phyloP scores from a whole-genome alignment of 2,888 invertebrate species.

The Lasius fuliginosus region DNA sequence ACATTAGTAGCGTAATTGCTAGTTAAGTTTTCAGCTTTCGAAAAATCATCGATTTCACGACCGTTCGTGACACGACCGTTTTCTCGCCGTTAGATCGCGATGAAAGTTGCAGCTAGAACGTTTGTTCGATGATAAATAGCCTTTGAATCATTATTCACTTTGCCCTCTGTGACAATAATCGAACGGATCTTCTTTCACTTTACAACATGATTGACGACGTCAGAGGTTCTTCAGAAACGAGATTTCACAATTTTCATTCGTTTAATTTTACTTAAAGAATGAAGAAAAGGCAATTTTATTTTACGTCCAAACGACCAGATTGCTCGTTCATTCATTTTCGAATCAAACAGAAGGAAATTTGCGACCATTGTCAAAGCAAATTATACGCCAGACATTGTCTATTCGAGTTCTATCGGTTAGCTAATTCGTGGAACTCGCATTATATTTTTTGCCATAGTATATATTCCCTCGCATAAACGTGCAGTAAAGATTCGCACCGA shows the following conservation, averaged over 20 bases:
- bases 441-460: conserved; percentile 7
- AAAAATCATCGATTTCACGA: conserved; percentile 18
- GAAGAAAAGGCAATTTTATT: background rate
- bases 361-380: conserved; percentile 1
- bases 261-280: background rate
- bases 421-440: conserved; percentile 5
- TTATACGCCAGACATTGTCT: background rate
- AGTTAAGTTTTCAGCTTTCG: conserved; percentile 21
- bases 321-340: background rate
- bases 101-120: conserved; percentile 27
- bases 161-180: conserved; percentile 20
- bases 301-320: background rate
- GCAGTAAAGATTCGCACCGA: background rate
- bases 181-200: conserved; percentile 10
- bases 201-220: conserved; percentile 16
- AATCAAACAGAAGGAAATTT: background rate
- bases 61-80: background rate
- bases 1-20: background rate
- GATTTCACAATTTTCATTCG: background rate
- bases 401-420: conserved; percentile 1
- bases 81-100: conserved; percentile 12
- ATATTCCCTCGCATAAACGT: background rate
- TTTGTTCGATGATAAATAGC: conserved; percentile 40
- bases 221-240: background rate
- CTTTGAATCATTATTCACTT: conserved; percentile 35